A percentile compares a stretch with the other conserved stretches of the same genome.
These are phyloP conservation scores for Drosophila maculinotata DNA, from an alignment of 2,888 invertebrate genomes.

Conservation along the genomic window DNA sequence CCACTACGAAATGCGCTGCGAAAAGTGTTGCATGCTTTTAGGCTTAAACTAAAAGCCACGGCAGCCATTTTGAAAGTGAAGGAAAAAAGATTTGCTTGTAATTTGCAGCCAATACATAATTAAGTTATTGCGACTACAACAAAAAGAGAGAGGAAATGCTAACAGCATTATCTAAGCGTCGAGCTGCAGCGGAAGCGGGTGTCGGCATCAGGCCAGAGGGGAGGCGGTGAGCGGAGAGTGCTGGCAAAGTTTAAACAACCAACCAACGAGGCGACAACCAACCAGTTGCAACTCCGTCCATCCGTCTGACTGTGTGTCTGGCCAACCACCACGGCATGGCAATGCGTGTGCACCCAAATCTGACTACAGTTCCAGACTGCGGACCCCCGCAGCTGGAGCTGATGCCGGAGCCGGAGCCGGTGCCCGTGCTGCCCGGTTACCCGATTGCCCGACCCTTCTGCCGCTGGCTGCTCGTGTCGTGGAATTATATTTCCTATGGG, in stretches of 20 bases:
- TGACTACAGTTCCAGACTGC: slow-evolving; percentile 35
- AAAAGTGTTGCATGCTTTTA: slow-evolving; percentile 49
- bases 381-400: slow-evolving; percentile 7
- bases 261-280: slow-evolving; percentile 60
- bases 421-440: neutral
- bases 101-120: slow-evolving; percentile 73
- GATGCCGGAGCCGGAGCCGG: slow-evolving; percentile 2
- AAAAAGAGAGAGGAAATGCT: slow-evolving; percentile 46
- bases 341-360: slow-evolving; percentile 69
- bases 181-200: slow-evolving; percentile 36
- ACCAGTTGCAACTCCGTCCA: slow-evolving; percentile 51
- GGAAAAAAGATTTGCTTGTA: slow-evolving; percentile 42
- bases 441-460: slow-evolving; percentile 14
- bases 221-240: neutral
- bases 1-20: neutral
- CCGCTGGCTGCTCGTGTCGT: slow-evolving; percentile 51
- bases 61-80: slow-evolving; percentile 62
- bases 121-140: slow-evolving; percentile 64
- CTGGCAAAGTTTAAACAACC: slow-evolving; percentile 18
- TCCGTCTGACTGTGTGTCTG: slow-evolving; percentile 48
- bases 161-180: slow-evolving; percentile 72
- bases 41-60: slow-evolving; percentile 27
- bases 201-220: slow-evolving; percentile 11
- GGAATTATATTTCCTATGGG: slow-evolving; percentile 81
- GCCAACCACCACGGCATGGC: slow-evolving; percentile 73